Evolutionary conservation across 2,888 invertebrate genomes (phyloP), one percentile per base, ranked within the genome.

Genomic region (Bedellia somnulentella): DNA sequence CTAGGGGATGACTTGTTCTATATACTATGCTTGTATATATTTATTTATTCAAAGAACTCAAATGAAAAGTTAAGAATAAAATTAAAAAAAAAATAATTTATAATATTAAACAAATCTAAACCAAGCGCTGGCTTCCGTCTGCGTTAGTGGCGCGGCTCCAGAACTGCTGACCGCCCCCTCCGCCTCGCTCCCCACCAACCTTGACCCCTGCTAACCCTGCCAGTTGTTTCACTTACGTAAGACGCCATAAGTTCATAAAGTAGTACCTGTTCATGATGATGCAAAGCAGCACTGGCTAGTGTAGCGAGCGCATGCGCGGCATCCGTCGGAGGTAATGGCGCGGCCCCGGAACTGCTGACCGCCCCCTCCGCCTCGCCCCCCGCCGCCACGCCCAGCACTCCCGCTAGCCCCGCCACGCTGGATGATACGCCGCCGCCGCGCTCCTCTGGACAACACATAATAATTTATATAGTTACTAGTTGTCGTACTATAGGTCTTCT

Each of bases 301-400:
- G 87, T 87, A 24, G 85, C 80, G 30, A 87, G 70, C 15, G 86
- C 86, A 48, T 86, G 85, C 41, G 80, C 80, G 24, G 81, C 80
- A 51, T 76, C 76, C 2, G 76, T 49, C 32, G 78, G 68, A 33
- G 73, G 70, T 35, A 76, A 61, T 25, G 70, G 54, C 36, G 67
- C 57, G 17, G 57, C 57, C 9, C 70, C 70, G 30, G 56, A 56
- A 37, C 51, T 47, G 31, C 43, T 34, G 30, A 38, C 36, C 2
- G 36, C 35, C 29, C 38, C 46, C 5, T 18, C n/a, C n/a, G n/a
- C n/a, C 31, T 50, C 55, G 41, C 40, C 57, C 11, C 26, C 27
- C 25, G 32, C 10, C 29, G 38, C 40, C 14, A 33, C 35, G 12
- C 34, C 37, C 35, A 30, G 32, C n/a, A n/a, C n/a, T 33, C 25